Base-by-base conservation (phyloP, 2,888 invertebrate genomes). In the Iselma pallidipennis region DNA sequence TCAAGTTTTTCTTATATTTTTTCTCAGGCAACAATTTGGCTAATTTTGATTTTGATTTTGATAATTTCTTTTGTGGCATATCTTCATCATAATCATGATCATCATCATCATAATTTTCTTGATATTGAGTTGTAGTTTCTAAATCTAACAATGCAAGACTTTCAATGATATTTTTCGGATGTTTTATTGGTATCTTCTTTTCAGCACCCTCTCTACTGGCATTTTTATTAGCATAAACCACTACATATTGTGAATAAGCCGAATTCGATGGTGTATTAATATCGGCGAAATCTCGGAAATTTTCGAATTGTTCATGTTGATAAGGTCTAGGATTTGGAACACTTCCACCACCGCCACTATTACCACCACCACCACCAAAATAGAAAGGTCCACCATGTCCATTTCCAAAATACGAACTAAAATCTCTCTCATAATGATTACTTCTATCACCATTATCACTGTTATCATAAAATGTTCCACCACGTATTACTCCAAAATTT, bases 251-350 rank as follows among this genome's bases (percentile, higher is more conserved):
- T 0, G 94, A 93, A 79, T 91, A 94, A 5, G 92, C 92, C 1
- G 89, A 85, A 75, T 91, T 92, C 0, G 91, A 87, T 0, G 93
- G 92, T 2, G 92, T 88, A 65, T 94, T 94, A 57, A 95, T 94
- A 73, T 95, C 95, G 0, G 95, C 94, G 75, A 95, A 95, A 78
- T 95, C 95, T 73, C 92, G 86, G 82, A 95, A 95, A 77, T 94
- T 93, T 4, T 93, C 92, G 75, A 95, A 94, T 75, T 94, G 94
- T 74, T 94, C 93, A 25, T 91, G 88, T 69, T 90, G 89, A 69
- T 90, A 89, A 54, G 91, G 90, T 4, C 89, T 89, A 0, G 91
- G 90, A 74, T 92, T 92, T 0, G 87, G 85, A 25, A 83, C 83
- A 12, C 67, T 65, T 31, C 42, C 14, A 33, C 87, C 85, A 68